Conservation (phyloP, 2,797 vertebrate genomes). For the Varecia variegata region DNA sequence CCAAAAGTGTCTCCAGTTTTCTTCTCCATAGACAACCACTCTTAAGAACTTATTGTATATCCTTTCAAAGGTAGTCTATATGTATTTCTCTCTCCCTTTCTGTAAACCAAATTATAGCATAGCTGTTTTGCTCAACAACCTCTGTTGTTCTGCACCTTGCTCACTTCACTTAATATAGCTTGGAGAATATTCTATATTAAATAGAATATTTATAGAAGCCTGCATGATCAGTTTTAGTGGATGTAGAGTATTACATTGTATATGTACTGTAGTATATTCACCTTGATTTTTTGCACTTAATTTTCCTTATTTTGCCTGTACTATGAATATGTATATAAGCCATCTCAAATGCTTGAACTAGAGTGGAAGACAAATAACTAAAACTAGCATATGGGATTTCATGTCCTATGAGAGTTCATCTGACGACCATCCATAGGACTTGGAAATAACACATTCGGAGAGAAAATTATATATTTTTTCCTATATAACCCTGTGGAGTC, state of each 20-base stretch:
- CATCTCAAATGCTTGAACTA: not conserved
- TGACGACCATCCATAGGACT: not conserved
- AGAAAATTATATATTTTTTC: not conserved
- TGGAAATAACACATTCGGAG: not conserved
- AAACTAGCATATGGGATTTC: not conserved
- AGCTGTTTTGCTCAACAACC: not conserved
- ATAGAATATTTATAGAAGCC: not conserved
- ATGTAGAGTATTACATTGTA: not conserved
- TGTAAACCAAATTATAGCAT: not conserved
- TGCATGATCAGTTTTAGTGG: not conserved
- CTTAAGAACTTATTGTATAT: not conserved
- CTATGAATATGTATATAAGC: not conserved
- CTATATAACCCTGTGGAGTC: not conserved
- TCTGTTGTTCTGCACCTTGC: not conserved
- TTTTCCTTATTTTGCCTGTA: not conserved
- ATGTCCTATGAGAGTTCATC: not conserved
- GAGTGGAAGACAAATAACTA: not conserved
- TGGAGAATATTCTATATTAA: not conserved
- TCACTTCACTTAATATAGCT: not conserved
- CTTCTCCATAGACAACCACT: not conserved
- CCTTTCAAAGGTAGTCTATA: not conserved
- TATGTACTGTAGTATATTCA: not conserved
- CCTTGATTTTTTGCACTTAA: not conserved
- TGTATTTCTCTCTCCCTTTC: not conserved
- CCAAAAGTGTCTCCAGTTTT: not conserved